Evolutionary conservation across 2,113 vertebrate species (phyloP).

Genomic region (Athene noctua): DNA sequence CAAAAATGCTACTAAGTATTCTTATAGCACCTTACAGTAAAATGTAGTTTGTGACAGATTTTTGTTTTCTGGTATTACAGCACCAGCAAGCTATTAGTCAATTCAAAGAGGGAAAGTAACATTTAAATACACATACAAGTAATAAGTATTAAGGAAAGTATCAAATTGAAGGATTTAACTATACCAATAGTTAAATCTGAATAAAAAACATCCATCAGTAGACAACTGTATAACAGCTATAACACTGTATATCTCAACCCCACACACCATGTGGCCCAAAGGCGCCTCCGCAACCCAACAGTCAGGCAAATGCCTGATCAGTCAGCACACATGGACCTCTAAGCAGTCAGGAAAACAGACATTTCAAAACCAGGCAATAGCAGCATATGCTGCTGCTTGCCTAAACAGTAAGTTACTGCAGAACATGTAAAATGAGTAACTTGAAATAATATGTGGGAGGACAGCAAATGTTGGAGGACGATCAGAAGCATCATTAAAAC

Average conservation of each 20-base stretch:
- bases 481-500: neutral
- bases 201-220: neutral
- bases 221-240: neutral
- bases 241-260: neutral
- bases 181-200: neutral
- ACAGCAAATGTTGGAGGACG: neutral
- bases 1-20: neutral
- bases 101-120: neutral
- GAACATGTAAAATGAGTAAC: neutral
- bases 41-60: neutral
- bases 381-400: neutral
- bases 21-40: neutral
- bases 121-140: neutral
- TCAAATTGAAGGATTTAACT: neutral
- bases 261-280: neutral
- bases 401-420: neutral
- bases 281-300: neutral
- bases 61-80: neutral
- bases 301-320: neutral
- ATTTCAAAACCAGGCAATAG: neutral
- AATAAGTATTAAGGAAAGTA: neutral
- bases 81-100: neutral
- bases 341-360: neutral
- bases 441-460: neutral
- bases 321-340: neutral